Percentiles rank a stretch among this genome's conserved stretches.
phyloP scores from a whole-genome alignment of 2,113 vertebrate genomes.

The Chlamydotis undulata region DNA sequence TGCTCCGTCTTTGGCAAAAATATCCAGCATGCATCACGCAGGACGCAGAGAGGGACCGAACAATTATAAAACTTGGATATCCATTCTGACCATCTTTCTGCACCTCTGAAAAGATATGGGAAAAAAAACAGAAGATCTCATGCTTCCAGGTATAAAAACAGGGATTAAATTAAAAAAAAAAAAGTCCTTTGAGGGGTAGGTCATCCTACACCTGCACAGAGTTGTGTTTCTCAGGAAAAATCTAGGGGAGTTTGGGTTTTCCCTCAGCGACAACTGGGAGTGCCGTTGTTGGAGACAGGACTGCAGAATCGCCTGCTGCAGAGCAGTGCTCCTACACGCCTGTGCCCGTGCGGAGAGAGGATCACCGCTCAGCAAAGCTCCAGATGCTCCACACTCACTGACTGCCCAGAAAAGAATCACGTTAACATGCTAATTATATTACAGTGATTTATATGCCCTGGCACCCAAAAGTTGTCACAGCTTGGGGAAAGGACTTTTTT shows the following conservation, averaged over 20 bases:
- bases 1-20: not conserved
- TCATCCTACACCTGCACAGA: not conserved
- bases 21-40: accelerated
- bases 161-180: not conserved
- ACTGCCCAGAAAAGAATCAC: not conserved
- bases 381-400: not conserved
- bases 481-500: not conserved
- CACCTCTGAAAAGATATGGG: not conserved
- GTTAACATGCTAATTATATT: not conserved
- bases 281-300: not conserved
- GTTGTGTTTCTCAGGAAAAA: not conserved
- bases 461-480: not conserved
- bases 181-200: not conserved
- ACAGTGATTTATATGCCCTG: not conserved
- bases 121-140: accelerated
- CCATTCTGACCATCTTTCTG: not conserved
- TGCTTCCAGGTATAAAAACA: not conserved
- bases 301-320: not conserved
- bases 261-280: not conserved
- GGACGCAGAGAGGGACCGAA: not conserved
- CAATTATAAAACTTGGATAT: not conserved
- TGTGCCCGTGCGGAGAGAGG: not conserved
- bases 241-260: not conserved
- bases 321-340: not conserved
- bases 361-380: not conserved